A percentile compares a stretch with the other conserved stretches of the same genome.
Evolutionary conservation across 2,113 vertebrate genomes (phyloP).

Genomic region (Choloepus hoffmanni): DNA sequence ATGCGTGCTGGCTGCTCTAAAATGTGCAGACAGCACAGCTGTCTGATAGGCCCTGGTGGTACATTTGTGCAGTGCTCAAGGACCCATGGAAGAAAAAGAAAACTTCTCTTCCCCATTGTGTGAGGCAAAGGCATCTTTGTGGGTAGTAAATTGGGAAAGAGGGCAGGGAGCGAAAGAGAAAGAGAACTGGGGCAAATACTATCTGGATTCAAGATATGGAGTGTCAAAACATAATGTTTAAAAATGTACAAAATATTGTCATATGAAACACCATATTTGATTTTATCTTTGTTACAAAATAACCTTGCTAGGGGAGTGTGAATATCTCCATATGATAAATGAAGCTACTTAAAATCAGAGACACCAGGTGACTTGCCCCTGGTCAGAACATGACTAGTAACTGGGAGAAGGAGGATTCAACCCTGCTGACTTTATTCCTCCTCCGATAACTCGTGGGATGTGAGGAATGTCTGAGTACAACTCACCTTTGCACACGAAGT

Average conservation of each 20-base stretch:
- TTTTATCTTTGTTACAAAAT: not conserved
- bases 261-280: not conserved
- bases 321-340: not conserved
- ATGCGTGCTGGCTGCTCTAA: not conserved
- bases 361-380: not conserved
- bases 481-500: not conserved
- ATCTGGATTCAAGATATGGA: not conserved
- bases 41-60: too few species aligned
- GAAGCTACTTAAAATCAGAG: slow-evolving; percentile 7
- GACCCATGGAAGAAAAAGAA: not conserved
- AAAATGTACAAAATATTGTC: not conserved
- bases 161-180: not conserved
- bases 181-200: not conserved
- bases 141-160: not conserved
- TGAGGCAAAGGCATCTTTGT: not conserved
- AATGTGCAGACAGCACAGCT: not conserved
- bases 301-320: not conserved
- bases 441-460: not conserved
- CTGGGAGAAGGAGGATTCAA: not conserved
- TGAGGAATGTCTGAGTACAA: not conserved
- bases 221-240: not conserved
- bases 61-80: too few species aligned
- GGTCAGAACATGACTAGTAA: not conserved
- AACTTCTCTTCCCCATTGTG: fast-evolving
- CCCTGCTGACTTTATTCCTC: not conserved